A percentile compares a stretch with the other conserved stretches of the same genome.
phyloP scores from a whole-genome alignment of 2,888 invertebrate species.

The Junonia oenone region DNA sequence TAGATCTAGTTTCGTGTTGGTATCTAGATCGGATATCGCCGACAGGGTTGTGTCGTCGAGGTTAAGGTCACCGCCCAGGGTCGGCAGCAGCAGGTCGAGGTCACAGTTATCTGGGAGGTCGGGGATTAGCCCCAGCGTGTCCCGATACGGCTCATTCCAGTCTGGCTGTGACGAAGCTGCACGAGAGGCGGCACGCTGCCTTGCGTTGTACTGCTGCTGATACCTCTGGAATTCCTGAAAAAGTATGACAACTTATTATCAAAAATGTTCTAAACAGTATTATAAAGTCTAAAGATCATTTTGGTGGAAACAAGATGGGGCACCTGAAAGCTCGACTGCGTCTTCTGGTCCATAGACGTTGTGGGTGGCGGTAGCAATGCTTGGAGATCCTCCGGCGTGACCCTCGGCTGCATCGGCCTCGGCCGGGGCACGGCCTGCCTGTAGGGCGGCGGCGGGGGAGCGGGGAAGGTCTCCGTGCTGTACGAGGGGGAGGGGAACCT shows the following conservation, averaged over 20 bases:
- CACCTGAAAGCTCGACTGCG: slow-evolving; percentile 81
- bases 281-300: background rate
- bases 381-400: slow-evolving; percentile 64
- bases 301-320: background rate
- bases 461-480: slow-evolving; percentile 32
- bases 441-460: slow-evolving; percentile 42
- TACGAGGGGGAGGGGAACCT: slow-evolving; percentile 30
- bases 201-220: slow-evolving; percentile 82
- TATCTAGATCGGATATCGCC: slow-evolving; percentile 61
- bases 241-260: background rate
- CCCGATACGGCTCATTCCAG: slow-evolving; percentile 74
- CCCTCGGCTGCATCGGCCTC: slow-evolving; percentile 41
- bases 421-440: slow-evolving; percentile 35
- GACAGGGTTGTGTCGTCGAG: slow-evolving; percentile 62
- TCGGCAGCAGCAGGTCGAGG: slow-evolving; percentile 83
- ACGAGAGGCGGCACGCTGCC: slow-evolving; percentile 72
- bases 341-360: slow-evolving; percentile 80
- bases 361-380: slow-evolving; percentile 73
- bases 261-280: background rate
- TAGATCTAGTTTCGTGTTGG: slow-evolving; percentile 62
- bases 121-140: slow-evolving; percentile 58
- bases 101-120: slow-evolving; percentile 75
- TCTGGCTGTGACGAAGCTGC: slow-evolving; percentile 57
- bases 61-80: slow-evolving; percentile 80
- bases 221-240: slow-evolving; percentile 81